phyloP scores from a whole-genome alignment of 2,797 vertebrate genomes.

The Champsocephalus esox region DNA sequence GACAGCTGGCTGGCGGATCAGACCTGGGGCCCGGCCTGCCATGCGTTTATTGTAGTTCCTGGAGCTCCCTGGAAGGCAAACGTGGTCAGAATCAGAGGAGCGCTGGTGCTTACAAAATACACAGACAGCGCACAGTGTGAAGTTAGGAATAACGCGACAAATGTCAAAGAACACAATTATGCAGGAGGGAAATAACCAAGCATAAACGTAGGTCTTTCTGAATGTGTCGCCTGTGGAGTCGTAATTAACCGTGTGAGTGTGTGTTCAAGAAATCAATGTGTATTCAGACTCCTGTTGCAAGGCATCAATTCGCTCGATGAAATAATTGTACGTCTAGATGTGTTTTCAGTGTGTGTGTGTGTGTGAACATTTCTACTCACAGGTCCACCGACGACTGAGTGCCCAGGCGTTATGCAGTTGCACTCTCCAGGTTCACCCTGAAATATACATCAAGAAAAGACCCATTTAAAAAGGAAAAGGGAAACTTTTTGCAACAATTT shows the following conservation, averaged over 20 bases:
- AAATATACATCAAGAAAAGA: conserved; percentile 53
- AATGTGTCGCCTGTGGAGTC: conserved; percentile 20
- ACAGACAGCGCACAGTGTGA: conserved; percentile 33
- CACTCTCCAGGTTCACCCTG: conserved; percentile 93
- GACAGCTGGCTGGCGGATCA: conserved; percentile 68
- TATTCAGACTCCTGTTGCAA: conserved; percentile 6
- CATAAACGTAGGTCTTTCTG: conserved; percentile 9
- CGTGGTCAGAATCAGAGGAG: conserved; percentile 63
- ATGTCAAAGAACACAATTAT: conserved; percentile 42
- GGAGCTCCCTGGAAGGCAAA: conserved; percentile 90
- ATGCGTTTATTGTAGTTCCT: conserved; percentile 85
- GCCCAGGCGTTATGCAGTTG: conserved; percentile 79
- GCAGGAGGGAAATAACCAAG: conserved; percentile 13
- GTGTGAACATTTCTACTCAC: conserved; percentile 83
- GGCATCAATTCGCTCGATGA: conserved; percentile 18
- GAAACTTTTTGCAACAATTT: conserved; percentile 23
- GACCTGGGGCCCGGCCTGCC: conserved; percentile 94
- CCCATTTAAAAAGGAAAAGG: conserved; percentile 30
- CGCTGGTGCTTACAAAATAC: conserved; percentile 4
- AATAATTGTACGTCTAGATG: conserved; percentile 1
- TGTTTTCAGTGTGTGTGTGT: conserved; percentile 20
- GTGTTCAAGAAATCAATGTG: conserved; percentile 10
- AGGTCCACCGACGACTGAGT: conserved; percentile 86
- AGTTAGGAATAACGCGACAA: conserved; percentile 55
- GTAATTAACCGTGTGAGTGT: conserved; percentile 16